phyloP scores from a whole-genome alignment of 2,113 vertebrate genomes.

The Callorhinus ursinus region DNA sequence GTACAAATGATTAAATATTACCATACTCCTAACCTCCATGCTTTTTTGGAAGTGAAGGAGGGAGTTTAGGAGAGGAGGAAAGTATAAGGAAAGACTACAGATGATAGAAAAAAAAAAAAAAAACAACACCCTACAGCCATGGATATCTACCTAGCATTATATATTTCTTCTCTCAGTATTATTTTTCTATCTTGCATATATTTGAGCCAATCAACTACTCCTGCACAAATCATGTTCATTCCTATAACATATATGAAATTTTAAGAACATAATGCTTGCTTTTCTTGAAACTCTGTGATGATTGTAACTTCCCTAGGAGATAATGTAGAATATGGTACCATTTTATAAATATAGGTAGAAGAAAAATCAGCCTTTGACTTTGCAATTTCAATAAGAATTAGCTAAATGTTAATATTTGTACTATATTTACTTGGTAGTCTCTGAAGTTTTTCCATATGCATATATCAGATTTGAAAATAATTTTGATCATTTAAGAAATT shows the following conservation, averaged over 20 bases:
- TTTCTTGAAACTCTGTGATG: not conserved
- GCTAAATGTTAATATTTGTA: not conserved
- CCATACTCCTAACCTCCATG: not conserved
- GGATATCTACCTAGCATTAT: not conserved
- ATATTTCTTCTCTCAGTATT: not conserved
- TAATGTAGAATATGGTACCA: not conserved
- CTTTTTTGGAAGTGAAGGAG: not conserved
- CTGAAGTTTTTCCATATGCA: not conserved
- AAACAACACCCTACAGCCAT: not conserved
- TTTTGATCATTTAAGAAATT: not conserved
- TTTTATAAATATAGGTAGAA: not conserved
- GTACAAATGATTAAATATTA: not conserved
- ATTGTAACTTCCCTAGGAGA: not conserved
- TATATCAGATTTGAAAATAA: not conserved
- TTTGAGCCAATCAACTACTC: not conserved
- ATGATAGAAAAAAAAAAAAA: not conserved
- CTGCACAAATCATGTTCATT: not conserved
- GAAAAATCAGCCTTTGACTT: not conserved
- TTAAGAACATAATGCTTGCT: not conserved
- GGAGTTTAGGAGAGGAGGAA: not conserved
- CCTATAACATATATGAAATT: not conserved
- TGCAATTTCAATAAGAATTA: not conserved
- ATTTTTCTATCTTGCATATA: not conserved
- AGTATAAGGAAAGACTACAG: not conserved
- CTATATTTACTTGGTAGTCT: not conserved